Percentiles rank a stretch among this genome's conserved stretches.
These are phyloP conservation scores for Hycleus cichorii DNA, from an alignment of 1,140 invertebrate species.

Conservation along the genomic window DNA sequence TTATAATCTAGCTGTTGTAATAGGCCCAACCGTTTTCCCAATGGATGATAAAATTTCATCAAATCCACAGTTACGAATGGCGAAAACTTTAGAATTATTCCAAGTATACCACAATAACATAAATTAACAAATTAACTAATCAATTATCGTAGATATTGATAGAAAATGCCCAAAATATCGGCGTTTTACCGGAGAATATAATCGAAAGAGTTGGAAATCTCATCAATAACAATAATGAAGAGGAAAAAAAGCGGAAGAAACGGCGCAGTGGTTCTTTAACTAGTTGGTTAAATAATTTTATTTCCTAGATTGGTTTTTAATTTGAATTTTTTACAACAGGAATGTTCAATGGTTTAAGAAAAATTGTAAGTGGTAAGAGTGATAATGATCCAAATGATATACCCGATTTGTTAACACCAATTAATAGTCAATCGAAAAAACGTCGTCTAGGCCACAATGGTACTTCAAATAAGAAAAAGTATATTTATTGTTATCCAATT, in stretches of 20 bases:
- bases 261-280: constrained; percentile 74
- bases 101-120: constrained; percentile 23
- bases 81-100: constrained; percentile 35
- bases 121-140: constrained; percentile 26
- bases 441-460: constrained; percentile 47
- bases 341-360: constrained; percentile 68
- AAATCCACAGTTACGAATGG: constrained; percentile 30
- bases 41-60: constrained; percentile 43
- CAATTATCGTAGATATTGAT: constrained; percentile 56
- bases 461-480: constrained; percentile 50
- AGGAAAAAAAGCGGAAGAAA: constrained; percentile 58
- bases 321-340: constrained; percentile 44
- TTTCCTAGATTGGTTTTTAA: neutral
- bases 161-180: constrained; percentile 65
- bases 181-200: constrained; percentile 56
- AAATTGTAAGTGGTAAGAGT: constrained; percentile 58
- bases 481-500: constrained; percentile 23
- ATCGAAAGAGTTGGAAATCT: constrained; percentile 40
- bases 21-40: constrained; percentile 80
- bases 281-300: constrained; percentile 43
- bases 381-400: constrained; percentile 42
- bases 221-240: constrained; percentile 18
- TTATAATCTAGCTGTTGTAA: constrained; percentile 70
- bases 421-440: constrained; percentile 52
- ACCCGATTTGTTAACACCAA: constrained; percentile 40